Evolutionary conservation across 2,113 vertebrate genomes (phyloP).

Genomic region (Nothobranchius furzeri): DNA sequence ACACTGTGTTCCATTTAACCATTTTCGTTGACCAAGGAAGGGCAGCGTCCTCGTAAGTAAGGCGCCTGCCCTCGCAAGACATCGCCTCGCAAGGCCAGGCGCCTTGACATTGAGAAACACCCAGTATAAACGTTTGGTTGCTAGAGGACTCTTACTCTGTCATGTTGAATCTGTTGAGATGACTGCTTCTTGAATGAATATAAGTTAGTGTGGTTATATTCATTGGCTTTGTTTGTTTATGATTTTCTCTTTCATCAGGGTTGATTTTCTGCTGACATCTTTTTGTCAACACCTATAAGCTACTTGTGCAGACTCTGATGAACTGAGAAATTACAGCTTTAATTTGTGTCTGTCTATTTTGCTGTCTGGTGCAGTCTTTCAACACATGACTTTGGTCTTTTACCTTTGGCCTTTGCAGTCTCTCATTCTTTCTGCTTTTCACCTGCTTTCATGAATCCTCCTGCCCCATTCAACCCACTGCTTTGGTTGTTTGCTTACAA

Average conservation of each 20-base stretch:
- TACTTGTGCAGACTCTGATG: conserved; percentile 42
- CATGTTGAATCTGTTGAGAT: conserved; percentile 62
- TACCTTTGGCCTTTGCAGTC: conserved; percentile 7
- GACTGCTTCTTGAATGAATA: conserved; percentile 63
- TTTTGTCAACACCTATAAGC: not conserved
- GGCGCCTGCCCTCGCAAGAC: too few species aligned
- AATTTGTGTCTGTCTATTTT: conserved; percentile 24
- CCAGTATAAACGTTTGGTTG: too few species aligned
- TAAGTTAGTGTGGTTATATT: conserved; percentile 66
- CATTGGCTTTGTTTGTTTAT: conserved; percentile 34
- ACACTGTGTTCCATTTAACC: too few species aligned
- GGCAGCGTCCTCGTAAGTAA: too few species aligned
- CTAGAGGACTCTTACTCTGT: conserved; percentile 18
- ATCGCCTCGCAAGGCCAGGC: too few species aligned
- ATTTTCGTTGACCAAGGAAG: too few species aligned
- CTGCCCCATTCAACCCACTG: conserved; percentile 2
- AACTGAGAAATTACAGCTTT: conserved; percentile 45
- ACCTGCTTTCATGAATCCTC: conserved; percentile 23
- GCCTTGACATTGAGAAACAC: too few species aligned
- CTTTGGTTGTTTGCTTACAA: conserved; percentile 16
- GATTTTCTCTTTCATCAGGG: conserved; percentile 53
- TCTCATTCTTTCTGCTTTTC: conserved; percentile 15
- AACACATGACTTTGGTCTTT: not conserved
- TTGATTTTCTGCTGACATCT: not conserved
- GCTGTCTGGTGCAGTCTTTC: conserved; percentile 15